Base-by-base conservation (phyloP, 1,140 invertebrate species). In the Chlorops oryzae region DNA sequence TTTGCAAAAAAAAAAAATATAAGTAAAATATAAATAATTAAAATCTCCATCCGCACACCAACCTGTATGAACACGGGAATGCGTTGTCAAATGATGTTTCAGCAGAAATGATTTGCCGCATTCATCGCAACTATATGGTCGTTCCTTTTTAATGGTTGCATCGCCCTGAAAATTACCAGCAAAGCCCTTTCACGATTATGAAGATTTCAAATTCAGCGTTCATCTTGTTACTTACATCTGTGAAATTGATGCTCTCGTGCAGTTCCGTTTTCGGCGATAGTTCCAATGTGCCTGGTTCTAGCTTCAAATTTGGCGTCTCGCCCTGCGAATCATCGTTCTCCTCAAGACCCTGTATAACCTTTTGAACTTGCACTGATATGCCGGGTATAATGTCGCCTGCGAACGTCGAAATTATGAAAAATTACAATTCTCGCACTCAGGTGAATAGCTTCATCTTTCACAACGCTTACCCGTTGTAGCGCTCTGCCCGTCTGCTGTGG, bases 41-140 rank as follows among this genome's bases (percentile, higher is more conserved):
- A n/a, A n/a, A n/a, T n/a, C n/a, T n/a, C n/a, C n/a, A n/a, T n/a
- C n/a, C 35, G 35, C 35, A n/a, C n/a, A 12, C 32, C 45, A 66
- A 80, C 80, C 86, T 35, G 85, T 86, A 71, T 88, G 86, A 1
- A 87, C 85, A 57, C 86, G 68, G 64, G 85, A 80, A 65, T 89
- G 87, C 12, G 86, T 88, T 2, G 85, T 86, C 25, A 90, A 76
- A 75, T 89, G 86, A 68, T 88, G 86, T 67, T 89, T 90, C 38
- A 88, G 70, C 9, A 88, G 75, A 73, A 90, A 90, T 4, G 86
- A 86, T 65, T 90, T 90, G 10, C 86, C 87, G 65, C 87, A 90
- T 67, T 88, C 84, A 21, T 82, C 78, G 65, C 88, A 91, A 5
- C 82, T 83, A 61, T 87, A 89, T 1, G 87, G 87, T 28, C 86